A percentile compares a stretch with the other conserved stretches of the same genome.
phyloP scores from a whole-genome alignment of 2,113 vertebrate species.

The Athene noctua region DNA sequence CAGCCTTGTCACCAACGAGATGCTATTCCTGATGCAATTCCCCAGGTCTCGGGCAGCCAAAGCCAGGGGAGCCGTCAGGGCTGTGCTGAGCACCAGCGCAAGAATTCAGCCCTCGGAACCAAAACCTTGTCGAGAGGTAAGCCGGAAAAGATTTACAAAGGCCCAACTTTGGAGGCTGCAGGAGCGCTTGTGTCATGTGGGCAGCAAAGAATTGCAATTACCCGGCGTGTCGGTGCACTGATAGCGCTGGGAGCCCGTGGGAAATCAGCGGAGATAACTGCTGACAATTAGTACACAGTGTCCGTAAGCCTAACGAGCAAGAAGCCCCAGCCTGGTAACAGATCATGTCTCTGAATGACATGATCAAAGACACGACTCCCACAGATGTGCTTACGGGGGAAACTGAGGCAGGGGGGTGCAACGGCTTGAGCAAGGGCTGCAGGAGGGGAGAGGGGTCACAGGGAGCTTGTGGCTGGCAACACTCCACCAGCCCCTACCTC shows the following conservation, averaged over 20 bases:
- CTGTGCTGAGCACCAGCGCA: not conserved
- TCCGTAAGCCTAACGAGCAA: fast-evolving
- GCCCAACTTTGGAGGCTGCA: not conserved
- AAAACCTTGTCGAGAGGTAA: not conserved
- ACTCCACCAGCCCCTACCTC: not conserved
- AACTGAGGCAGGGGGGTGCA: not conserved
- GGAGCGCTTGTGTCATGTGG: not conserved
- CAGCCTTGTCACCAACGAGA: not conserved
- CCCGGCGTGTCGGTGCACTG: fast-evolving
- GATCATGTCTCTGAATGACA: not conserved
- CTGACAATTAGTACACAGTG: not conserved
- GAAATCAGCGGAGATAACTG: not conserved
- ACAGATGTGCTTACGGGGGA: fast-evolving
- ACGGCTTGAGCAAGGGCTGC: not conserved
- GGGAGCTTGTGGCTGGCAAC: not conserved
- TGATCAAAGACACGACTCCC: fast-evolving
- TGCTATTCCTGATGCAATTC: not conserved
- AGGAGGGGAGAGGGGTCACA: not conserved
- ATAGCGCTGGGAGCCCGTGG: fast-evolving
- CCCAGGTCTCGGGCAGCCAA: not conserved
- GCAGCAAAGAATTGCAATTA: not conserved
- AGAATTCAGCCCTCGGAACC: not conserved
- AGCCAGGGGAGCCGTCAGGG: not conserved
- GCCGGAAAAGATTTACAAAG: not conserved
- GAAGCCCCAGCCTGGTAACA: not conserved